phyloP scores from a whole-genome alignment of 2,113 vertebrate species.

The Sphyrna mokarran region DNA sequence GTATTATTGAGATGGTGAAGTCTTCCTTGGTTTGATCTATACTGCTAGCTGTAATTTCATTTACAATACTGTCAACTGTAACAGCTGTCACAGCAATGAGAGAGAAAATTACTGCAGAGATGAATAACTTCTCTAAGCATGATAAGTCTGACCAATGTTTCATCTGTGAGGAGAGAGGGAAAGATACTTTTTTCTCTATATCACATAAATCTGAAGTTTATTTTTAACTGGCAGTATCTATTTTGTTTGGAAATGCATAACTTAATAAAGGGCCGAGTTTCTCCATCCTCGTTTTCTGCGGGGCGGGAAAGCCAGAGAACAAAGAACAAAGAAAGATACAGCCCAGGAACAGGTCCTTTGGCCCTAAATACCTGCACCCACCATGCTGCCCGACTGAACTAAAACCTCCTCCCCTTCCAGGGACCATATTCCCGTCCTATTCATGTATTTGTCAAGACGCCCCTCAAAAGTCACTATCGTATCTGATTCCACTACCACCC shows the following conservation, averaged over 20 bases:
- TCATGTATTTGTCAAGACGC: no score
- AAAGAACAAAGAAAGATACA: no score
- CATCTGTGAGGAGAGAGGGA: slow-evolving; percentile 53
- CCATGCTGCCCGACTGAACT: no score
- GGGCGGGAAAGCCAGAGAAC: no score
- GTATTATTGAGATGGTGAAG: slow-evolving; percentile 70
- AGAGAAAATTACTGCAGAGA: slow-evolving; percentile 62
- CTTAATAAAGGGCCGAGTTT: not conserved
- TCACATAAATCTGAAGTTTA: not conserved
- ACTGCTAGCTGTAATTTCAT: slow-evolving; percentile 43
- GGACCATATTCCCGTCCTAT: no score
- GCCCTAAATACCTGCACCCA: no score
- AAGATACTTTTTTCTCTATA: not conserved
- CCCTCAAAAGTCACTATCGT: no score
- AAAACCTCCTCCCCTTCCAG: no score
- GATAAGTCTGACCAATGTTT: slow-evolving; percentile 69
- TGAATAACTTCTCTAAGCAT: slow-evolving; percentile 58
- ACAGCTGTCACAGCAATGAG: slow-evolving; percentile 62
- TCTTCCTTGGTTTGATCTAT: slow-evolving; percentile 51
- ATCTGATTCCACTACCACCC: no score
- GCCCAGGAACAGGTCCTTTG: no score
- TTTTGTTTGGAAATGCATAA: not conserved
- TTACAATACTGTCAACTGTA: slow-evolving; percentile 59
- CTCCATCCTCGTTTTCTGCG: no score
- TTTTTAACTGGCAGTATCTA: not conserved